These are phyloP conservation scores for Mus spicilegus DNA, from an alignment of 2,113 vertebrate species.

Conservation along the genomic window DNA sequence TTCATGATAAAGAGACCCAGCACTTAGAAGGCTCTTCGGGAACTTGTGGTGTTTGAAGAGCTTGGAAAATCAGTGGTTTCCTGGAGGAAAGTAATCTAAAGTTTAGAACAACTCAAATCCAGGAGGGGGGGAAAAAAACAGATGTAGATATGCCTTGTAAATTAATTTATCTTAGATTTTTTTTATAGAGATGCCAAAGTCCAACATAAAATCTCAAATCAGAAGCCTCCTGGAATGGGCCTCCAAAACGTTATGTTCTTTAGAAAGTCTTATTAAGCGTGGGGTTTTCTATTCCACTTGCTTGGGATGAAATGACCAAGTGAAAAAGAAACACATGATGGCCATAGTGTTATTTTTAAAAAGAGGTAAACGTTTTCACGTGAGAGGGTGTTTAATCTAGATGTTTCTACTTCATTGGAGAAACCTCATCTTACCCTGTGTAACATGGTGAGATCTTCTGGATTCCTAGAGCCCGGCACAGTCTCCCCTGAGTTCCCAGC, in stretches of 20 bases:
- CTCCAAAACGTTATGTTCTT: neutral
- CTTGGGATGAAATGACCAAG: neutral
- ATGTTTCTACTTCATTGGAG: neutral
- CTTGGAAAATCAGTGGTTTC: neutral
- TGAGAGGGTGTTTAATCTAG: neutral
- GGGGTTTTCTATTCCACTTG: neutral
- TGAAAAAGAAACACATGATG: neutral
- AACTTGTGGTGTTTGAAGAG: neutral
- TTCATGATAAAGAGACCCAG: neutral
- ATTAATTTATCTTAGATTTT: neutral
- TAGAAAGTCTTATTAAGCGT: neutral
- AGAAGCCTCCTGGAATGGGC: neutral
- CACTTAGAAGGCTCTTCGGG: neutral
- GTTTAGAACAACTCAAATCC: neutral
- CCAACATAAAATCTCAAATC: neutral
- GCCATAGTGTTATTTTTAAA: neutral
- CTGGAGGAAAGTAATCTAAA: neutral
- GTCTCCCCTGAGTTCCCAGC: neutral
- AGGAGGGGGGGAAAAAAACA: neutral
- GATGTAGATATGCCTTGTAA: neutral
- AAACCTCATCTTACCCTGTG: neutral
- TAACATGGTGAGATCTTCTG: neutral
- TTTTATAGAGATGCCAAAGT: neutral
- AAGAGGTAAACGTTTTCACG: neutral
- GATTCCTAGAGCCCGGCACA: neutral